Base-by-base conservation (phyloP, 2,888 invertebrate genomes). In the Cremastinae sp. region DNA sequence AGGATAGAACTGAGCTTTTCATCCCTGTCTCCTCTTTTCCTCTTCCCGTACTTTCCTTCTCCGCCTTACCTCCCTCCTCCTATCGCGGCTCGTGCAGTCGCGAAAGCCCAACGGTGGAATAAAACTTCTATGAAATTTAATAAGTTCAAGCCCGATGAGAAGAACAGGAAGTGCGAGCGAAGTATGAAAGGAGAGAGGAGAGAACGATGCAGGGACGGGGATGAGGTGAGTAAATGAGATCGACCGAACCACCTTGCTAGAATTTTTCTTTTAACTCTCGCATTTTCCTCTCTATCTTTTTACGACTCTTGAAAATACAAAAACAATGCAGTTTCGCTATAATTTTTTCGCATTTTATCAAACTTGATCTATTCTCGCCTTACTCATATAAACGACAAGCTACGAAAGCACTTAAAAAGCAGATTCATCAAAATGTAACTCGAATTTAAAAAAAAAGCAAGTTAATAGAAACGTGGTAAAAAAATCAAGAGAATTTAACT, bases 81-180 rank as follows among this genome's bases (percentile, higher is more conserved):
- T 56, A 71, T 61, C 47, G 47, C 35, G 51, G 22, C 49, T 58
- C 28, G 59, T 47, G 64, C 56, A 43, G 58, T 45, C 45, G 55
- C 37, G 37, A 7, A 49, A 16, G 65, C 61, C 28, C 64, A 69
- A 65, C 45, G 72, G 78, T 74, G 78, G 84, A 87, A 88, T 88
- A 86, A 87, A 89, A 88, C 86, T 88, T 87, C 81, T 85, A 86
- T 86, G 86, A 87, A 87, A 89, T 88, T 89, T 88, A 89, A 89
- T 88, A 88, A 89, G 86, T 89, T 88, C 83, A 68, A 84, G 80
- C 78, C 74, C 80, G 81, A 75, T 68, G 71, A 75, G 75, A 72
- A 68, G 68, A 64, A 55, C 56, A 66, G 61, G 47, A 39, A 14
- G 69, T 35, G 2, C 12, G 22, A 14, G 65, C 1, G 22, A 5